phyloP scores from a whole-genome alignment of 2,797 vertebrate genomes.

The Myotis myotis region DNA sequence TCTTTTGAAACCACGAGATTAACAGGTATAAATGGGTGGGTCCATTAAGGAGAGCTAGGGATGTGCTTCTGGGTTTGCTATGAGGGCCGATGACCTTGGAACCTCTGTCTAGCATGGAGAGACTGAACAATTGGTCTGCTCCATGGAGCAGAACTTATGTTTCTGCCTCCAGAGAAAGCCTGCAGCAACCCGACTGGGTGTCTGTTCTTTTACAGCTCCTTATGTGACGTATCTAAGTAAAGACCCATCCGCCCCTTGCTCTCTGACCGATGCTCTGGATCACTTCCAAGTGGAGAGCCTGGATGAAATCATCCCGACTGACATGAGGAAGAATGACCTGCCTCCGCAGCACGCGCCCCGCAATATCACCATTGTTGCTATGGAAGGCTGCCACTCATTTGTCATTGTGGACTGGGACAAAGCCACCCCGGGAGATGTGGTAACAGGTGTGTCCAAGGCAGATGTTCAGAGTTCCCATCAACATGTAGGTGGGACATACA shows the following conservation, averaged over 20 bases:
- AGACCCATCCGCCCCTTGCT: conserved; percentile 93
- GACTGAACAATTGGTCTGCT: not conserved
- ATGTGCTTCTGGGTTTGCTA: not conserved
- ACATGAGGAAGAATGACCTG: conserved; percentile 80
- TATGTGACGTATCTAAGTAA: conserved; percentile 96
- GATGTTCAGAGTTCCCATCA: not conserved
- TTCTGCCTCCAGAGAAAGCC: not conserved
- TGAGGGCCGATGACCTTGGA: not conserved
- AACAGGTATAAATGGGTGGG: not conserved
- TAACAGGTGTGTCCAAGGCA: conserved; percentile 90
- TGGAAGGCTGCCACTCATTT: conserved; percentile 98
- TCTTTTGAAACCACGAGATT: not conserved
- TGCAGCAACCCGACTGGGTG: accelerated
- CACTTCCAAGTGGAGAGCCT: conserved; percentile 96
- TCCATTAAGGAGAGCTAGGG: not conserved
- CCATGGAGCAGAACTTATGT: not conserved
- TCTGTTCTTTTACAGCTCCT: conserved; percentile 87
- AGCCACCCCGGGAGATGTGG: conserved; percentile 92
- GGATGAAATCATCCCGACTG: conserved; percentile 90
- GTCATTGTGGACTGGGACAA: conserved; percentile 97
- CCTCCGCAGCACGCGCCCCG: conserved; percentile 91
- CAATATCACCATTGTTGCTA: conserved; percentile 95
- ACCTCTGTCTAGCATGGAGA: not conserved
- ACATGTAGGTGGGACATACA: not conserved
- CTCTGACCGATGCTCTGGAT: conserved; percentile 96